Evolutionary conservation across 2,888 invertebrate species (phyloP).

Genomic region (Drepana falcataria): DNA sequence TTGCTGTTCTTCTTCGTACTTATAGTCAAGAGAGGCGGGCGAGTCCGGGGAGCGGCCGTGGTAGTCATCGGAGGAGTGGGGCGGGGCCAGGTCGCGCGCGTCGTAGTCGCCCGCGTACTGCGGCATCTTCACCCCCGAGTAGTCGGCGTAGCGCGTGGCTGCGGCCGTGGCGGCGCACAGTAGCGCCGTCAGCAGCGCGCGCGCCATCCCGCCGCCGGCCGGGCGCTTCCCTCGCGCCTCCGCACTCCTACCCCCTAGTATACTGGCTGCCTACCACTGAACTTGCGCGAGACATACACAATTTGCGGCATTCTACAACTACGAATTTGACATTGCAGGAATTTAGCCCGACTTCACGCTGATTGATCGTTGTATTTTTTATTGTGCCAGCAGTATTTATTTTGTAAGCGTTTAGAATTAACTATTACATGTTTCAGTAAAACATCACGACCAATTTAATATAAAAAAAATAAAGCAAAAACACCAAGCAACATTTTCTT

Average conservation of each 20-base stretch:
- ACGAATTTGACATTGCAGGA: constrained; percentile 57
- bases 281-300: constrained; percentile 23
- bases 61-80: constrained; percentile 38
- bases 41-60: constrained; percentile 45
- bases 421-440: too few species aligned
- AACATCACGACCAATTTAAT: too few species aligned
- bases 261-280: constrained; percentile 13
- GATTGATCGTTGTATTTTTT: constrained; percentile 11
- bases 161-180: constrained; percentile 28
- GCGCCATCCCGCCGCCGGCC: constrained; percentile 17
- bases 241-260: constrained; percentile 9
- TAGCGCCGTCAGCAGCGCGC: constrained; percentile 25
- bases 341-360: constrained; percentile 15
- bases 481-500: too few species aligned
- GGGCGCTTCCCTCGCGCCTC: constrained; percentile 14
- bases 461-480: too few species aligned
- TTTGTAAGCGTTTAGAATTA: background rate
- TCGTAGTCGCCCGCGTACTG: constrained; percentile 50
- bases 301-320: constrained; percentile 49
- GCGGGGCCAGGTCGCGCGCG: constrained; percentile 15
- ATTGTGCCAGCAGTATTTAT: background rate
- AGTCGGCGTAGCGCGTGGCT: constrained; percentile 45
- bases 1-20: constrained; percentile 43
- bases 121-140: constrained; percentile 53
- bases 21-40: constrained; percentile 51